Conservation (phyloP, 2,113 vertebrate species). For the Xenopus borealis region DNA sequence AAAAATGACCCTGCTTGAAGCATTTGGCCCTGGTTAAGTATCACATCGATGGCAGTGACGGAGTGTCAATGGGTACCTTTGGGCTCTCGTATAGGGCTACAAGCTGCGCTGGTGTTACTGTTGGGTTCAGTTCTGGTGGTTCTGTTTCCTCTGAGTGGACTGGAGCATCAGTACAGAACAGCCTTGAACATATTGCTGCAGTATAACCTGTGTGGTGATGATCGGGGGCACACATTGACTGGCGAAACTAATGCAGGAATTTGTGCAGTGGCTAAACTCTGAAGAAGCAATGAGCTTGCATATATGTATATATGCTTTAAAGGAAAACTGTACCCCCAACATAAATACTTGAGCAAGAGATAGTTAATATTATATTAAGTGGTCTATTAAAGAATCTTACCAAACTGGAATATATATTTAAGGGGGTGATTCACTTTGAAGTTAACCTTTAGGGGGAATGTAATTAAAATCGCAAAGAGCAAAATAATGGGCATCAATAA, state of each 20-base stretch:
- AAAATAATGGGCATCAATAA: too few relatives aligned
- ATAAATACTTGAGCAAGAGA: too few relatives aligned
- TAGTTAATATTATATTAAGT: too few relatives aligned
- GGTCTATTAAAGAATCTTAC: too few relatives aligned
- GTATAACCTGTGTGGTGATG: slow-evolving; percentile 63
- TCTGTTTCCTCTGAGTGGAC: slow-evolving; percentile 70
- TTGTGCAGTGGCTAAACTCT: slow-evolving; percentile 91
- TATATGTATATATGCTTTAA: too few relatives aligned
- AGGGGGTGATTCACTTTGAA: too few relatives aligned
- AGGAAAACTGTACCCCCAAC: too few relatives aligned
- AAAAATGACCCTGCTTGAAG: slow-evolving; percentile 5
- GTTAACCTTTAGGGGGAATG: too few relatives aligned
- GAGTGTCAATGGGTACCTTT: slow-evolving; percentile 70
- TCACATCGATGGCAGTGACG: slow-evolving; percentile 64
- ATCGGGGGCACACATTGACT: slow-evolving; percentile 15
- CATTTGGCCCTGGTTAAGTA: slow-evolving; percentile 57
- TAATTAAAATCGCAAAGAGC: too few relatives aligned
- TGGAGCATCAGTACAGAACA: slow-evolving; percentile 73
- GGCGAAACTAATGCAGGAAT: slow-evolving; percentile 84
- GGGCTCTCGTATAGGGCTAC: slow-evolving; percentile 74
- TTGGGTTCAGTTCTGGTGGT: slow-evolving; percentile 74
- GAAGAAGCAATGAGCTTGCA: slow-evolving; percentile 86
- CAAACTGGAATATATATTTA: too few relatives aligned
- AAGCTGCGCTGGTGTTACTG: slow-evolving; percentile 66
- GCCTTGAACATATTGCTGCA: slow-evolving; percentile 71